Evolutionary conservation across 2,797 vertebrate species (phyloP).

Genomic region (Balearica regulorum): DNA sequence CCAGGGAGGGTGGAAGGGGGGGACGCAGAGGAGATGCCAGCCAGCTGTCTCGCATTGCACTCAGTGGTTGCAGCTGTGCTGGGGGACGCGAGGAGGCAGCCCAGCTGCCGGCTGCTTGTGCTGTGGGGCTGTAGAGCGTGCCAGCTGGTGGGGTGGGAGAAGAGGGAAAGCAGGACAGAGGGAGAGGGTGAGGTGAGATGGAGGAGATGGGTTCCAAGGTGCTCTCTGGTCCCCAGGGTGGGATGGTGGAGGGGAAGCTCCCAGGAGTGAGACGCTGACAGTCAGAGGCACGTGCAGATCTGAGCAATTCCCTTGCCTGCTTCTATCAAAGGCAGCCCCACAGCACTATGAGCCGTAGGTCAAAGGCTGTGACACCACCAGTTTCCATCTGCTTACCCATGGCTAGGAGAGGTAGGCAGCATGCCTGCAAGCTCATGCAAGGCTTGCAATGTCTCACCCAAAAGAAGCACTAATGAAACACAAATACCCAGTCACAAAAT

Average conservation of each 20-base stretch:
- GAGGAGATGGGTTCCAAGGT: background rate
- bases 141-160: background rate
- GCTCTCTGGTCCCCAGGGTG: background rate
- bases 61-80: background rate
- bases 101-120: background rate
- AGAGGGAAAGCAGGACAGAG: background rate
- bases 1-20: background rate
- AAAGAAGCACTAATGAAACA: background rate
- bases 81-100: fast-evolving
- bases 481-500: background rate
- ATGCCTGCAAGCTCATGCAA: background rate
- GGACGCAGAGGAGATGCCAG: background rate
- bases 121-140: fast-evolving
- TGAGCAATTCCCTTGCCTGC: background rate
- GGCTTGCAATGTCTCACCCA: background rate
- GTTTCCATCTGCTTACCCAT: background rate
- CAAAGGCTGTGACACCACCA: background rate
- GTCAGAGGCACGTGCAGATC: fast-evolving
- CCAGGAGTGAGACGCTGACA: background rate
- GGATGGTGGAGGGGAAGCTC: background rate
- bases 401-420: fast-evolving
- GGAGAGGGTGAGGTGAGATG: background rate
- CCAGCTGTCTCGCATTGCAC: fast-evolving
- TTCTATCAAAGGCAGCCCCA: background rate
- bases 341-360: background rate